Evolutionary conservation across 37 sponge, comb jelly and placozoan genomes (phyloP).

Genomic region (Halisarca cf. caerulea): DNA sequence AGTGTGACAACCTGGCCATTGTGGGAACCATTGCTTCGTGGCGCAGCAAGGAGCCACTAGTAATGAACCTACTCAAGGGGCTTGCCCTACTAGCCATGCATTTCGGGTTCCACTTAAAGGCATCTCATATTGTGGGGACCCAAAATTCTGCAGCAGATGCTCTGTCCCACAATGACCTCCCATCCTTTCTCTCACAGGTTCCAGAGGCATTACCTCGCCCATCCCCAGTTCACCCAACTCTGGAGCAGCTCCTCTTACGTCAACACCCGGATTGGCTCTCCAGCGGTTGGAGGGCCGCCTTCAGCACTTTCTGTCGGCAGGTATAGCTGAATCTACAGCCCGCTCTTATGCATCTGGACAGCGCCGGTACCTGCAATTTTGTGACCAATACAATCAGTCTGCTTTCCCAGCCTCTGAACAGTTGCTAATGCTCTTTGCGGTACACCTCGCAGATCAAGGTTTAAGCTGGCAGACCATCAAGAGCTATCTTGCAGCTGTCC

Average conservation of each 20-base stretch:
- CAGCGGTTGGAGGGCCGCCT: background rate
- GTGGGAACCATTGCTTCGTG: background rate
- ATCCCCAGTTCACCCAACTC: background rate
- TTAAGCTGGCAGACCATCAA: constrained; percentile 2
- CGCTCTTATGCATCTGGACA: constrained; percentile 15
- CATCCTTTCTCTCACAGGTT: background rate
- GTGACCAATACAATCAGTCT: background rate
- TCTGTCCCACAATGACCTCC: background rate
- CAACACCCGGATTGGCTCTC: background rate
- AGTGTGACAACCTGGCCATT: background rate
- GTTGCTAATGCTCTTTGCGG: background rate
- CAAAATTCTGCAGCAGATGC: constrained; percentile 1
- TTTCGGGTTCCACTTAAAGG: background rate
- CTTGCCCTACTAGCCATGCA: background rate
- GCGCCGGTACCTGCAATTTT: background rate
- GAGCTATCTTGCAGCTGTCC: background rate
- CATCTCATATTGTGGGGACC: background rate
- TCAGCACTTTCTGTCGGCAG: background rate
- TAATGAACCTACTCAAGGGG: constrained; percentile 2
- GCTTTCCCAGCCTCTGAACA: constrained; percentile 3
- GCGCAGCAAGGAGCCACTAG: background rate
- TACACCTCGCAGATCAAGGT: background rate
- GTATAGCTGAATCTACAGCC: too few species aligned
- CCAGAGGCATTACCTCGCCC: background rate
- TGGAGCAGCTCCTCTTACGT: background rate